Evolutionary conservation across 2,797 vertebrate species (phyloP).

Genomic region (Numenius phaeopus): DNA sequence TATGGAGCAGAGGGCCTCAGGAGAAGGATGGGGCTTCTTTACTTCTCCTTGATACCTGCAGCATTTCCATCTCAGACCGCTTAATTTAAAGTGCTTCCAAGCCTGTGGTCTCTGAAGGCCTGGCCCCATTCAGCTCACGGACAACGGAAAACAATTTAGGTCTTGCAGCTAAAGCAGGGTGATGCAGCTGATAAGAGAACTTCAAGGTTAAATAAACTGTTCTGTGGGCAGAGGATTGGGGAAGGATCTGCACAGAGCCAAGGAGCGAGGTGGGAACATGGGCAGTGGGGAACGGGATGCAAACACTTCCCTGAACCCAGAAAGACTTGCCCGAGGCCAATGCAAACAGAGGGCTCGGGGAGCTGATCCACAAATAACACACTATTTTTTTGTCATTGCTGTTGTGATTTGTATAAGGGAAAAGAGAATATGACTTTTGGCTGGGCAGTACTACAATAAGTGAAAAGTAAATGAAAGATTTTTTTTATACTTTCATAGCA

Average conservation of each 20-base stretch:
- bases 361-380: background rate
- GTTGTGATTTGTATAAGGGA: background rate
- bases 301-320: background rate
- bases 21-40: background rate
- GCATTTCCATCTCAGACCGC: constrained; percentile 19
- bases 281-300: background rate
- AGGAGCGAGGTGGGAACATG: background rate
- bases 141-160: constrained; percentile 65
- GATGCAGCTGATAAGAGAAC: constrained; percentile 52
- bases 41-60: constrained; percentile 26
- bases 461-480: background rate
- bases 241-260: background rate
- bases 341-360: background rate
- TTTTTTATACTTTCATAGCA: background rate
- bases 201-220: constrained; percentile 60
- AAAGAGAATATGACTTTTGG: background rate
- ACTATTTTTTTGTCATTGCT: background rate
- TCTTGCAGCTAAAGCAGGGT: constrained; percentile 35
- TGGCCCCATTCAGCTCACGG: constrained; percentile 53
- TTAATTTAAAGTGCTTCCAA: constrained; percentile 40
- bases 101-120: constrained; percentile 15
- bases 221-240: background rate
- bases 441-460: background rate
- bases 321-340: background rate
- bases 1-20: background rate